These are phyloP conservation scores for Lucilia cuprina DNA, from an alignment of 1,140 invertebrate genomes.

Conservation along the genomic window DNA sequence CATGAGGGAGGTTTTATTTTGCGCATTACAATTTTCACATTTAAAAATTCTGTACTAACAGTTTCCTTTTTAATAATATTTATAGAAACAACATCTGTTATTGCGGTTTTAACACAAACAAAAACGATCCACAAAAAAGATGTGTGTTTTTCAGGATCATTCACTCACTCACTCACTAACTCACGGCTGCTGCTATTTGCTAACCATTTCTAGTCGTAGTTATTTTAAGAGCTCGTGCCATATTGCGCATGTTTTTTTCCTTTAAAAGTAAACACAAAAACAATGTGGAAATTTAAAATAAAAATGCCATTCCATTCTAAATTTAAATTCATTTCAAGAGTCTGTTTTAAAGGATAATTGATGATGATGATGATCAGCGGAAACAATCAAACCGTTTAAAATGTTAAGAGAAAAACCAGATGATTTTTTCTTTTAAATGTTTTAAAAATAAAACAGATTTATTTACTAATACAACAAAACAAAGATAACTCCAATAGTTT, in stretches of 20 bases:
- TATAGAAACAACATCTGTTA: neutral
- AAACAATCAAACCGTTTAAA: neutral
- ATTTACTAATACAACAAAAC: neutral
- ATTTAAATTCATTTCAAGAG: neutral
- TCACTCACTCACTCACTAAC: neutral
- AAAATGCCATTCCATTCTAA: neutral
- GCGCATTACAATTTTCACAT: conserved; percentile 1
- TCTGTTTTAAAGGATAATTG: neutral
- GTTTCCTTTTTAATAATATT: neutral
- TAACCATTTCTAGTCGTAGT: neutral
- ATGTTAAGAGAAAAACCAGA: neutral
- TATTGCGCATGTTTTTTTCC: conserved; percentile 8
- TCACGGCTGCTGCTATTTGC: neutral
- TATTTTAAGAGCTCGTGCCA: neutral
- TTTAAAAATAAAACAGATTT: neutral
- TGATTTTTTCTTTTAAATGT: neutral
- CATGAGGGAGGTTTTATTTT: neutral
- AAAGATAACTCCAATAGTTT: neutral
- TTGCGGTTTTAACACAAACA: neutral
- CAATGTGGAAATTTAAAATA: neutral
- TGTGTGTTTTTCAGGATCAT: neutral
- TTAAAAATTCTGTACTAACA: neutral
- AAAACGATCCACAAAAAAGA: neutral
- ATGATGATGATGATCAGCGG: neutral
- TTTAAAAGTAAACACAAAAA: neutral